These are phyloP conservation scores for Ceratotherium simum DNA, from an alignment of 2,113 vertebrate species.

Conservation along the genomic window DNA sequence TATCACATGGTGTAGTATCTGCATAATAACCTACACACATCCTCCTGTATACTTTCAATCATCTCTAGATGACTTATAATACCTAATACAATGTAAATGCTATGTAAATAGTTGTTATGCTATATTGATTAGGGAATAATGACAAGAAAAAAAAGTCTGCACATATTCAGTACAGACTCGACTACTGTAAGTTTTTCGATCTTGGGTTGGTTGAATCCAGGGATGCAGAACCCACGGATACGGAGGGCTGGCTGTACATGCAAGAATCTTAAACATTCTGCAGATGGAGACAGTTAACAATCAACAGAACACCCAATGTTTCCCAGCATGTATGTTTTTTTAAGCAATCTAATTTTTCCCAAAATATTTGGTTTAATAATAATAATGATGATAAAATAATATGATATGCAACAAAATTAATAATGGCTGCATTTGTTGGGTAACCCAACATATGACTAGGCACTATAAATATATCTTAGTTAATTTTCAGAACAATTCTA, in stretches of 20 bases:
- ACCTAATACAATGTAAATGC: too few species aligned
- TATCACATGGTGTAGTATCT: too few species aligned
- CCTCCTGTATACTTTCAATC: too few species aligned
- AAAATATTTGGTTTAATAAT: not conserved
- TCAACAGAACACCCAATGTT: not conserved
- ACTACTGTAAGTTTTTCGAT: too few species aligned
- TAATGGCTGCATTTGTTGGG: not conserved
- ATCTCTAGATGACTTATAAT: too few species aligned
- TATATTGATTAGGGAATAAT: too few species aligned
- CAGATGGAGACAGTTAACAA: not conserved
- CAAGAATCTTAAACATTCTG: not conserved
- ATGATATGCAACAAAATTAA: not conserved
- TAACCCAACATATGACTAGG: not conserved
- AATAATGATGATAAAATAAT: not conserved
- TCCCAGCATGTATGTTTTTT: not conserved
- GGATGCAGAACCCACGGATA: too few species aligned
- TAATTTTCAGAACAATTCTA: slow-evolving; percentile 22
- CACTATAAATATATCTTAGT: not conserved
- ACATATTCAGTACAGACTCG: too few species aligned
- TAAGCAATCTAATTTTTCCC: not conserved
- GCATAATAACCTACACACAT: too few species aligned
- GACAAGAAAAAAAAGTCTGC: too few species aligned
- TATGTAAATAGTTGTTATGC: too few species aligned
- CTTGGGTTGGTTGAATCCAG: too few species aligned
- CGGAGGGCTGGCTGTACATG: not conserved